Evolutionary conservation across 37 sponge, comb jelly and placozoan genomes (phyloP).

Genomic region (Chondrilla cf. caribensis): DNA sequence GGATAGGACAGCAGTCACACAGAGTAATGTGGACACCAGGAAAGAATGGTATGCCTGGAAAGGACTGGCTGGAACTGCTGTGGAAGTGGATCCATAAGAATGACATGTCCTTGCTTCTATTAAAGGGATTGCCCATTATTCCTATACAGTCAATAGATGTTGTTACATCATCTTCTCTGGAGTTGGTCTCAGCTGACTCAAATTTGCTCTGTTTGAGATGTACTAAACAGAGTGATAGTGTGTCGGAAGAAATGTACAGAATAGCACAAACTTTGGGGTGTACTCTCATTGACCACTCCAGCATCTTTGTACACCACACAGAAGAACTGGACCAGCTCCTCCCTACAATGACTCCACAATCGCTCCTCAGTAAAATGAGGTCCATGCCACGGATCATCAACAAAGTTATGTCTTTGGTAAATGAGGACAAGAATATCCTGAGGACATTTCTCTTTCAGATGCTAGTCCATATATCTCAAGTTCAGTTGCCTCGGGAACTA

Average conservation of each 20-base stretch:
- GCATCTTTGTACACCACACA: not conserved
- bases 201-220: not conserved
- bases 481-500: not conserved
- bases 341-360: not conserved
- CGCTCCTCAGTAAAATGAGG: not conserved
- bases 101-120: not conserved
- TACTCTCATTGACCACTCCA: not conserved
- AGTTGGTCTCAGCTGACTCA: no score
- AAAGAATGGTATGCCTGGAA: slow-evolving; percentile 11
- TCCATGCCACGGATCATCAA: no score
- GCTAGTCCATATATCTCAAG: not conserved
- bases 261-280: not conserved
- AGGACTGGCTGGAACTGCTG: slow-evolving; percentile 33
- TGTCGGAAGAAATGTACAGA: not conserved
- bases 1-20: slow-evolving; percentile 3
- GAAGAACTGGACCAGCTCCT: not conserved
- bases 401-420: no score
- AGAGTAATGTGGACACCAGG: slow-evolving; percentile 37
- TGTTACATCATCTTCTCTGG: not conserved
- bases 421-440: not conserved
- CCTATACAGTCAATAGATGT: slow-evolving; percentile 10
- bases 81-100: slow-evolving; percentile 43
- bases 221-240: not conserved
- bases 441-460: not conserved
- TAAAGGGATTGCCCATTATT: slow-evolving; percentile 27